phyloP scores from a whole-genome alignment of 1,140 invertebrate species.

The Ruditapes philippinarum region DNA sequence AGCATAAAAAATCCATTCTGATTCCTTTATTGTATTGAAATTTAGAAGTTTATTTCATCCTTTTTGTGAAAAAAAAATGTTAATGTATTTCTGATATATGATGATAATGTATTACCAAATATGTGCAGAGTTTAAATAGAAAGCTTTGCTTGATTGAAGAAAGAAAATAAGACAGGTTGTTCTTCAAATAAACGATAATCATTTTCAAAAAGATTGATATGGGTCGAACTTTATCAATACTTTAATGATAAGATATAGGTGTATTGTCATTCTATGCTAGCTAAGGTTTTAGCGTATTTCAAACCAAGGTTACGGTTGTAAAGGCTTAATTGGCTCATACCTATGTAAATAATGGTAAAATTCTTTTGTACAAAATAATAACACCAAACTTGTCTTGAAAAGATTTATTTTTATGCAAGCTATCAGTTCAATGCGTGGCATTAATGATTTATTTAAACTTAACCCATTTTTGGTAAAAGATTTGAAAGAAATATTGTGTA shows the following conservation, averaged over 20 bases:
- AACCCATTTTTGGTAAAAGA: background rate
- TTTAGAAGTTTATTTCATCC: background rate
- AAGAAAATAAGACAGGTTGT: slow-evolving; percentile 9
- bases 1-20: background rate
- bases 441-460: background rate
- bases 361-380: slow-evolving; percentile 32
- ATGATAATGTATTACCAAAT: background rate
- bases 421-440: background rate
- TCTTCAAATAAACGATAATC: slow-evolving; percentile 28
- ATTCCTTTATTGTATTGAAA: slow-evolving; percentile 5
- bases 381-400: background rate
- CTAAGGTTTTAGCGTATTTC: slow-evolving; percentile 4
- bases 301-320: slow-evolving; percentile 23
- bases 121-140: background rate
- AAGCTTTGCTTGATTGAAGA: background rate
- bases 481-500: slow-evolving; percentile 3
- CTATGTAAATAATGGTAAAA: slow-evolving; percentile 29
- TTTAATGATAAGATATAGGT: slow-evolving; percentile 3
- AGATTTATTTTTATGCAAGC: slow-evolving; percentile 1
- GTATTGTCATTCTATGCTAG: background rate
- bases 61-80: background rate
- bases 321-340: slow-evolving; percentile 17
- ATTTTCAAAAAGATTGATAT: background rate
- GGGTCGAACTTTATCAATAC: slow-evolving; percentile 28
- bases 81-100: background rate